These are phyloP conservation scores for Ornithorhynchus anatinus DNA, from an alignment of 2,113 vertebrate genomes.

Conservation along the genomic window DNA sequence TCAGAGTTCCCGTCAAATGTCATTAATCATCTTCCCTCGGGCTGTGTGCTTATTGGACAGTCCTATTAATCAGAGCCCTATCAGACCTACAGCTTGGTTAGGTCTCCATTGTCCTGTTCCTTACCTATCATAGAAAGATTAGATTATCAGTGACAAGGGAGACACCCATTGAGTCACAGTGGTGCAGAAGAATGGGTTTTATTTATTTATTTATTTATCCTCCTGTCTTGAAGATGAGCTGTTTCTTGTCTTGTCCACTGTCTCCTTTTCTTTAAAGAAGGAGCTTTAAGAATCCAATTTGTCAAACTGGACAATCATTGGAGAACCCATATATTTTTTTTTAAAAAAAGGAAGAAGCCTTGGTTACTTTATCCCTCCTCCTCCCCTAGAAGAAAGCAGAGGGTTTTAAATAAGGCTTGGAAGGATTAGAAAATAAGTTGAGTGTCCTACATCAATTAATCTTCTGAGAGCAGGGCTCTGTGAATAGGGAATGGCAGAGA, in stretches of 20 bases:
- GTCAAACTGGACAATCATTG: conserved; percentile 79
- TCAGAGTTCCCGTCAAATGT: conserved; percentile 51
- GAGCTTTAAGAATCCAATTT: conserved; percentile 84
- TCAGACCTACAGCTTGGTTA: conserved; percentile 73
- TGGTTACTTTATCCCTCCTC: conserved; percentile 79
- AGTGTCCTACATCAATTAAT: conserved; percentile 77
- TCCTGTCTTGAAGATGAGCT: conserved; percentile 78
- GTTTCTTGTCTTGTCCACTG: conserved; percentile 81
- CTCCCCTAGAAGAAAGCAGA: conserved; percentile 76
- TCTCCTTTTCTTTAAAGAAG: conserved; percentile 78
- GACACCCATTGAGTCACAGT: conserved; percentile 76
- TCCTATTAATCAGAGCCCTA: conserved; percentile 81
- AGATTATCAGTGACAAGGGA: conserved; percentile 86
- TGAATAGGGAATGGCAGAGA: conserved; percentile 55
- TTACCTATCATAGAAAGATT: conserved; percentile 84
- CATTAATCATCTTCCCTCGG: conserved; percentile 81
- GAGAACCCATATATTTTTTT: conserved; percentile 79
- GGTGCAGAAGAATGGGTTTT: conserved; percentile 67
- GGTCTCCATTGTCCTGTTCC: conserved; percentile 79
- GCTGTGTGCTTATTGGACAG: conserved; percentile 71
- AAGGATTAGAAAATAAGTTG: conserved; percentile 73
- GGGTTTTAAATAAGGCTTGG: conserved; percentile 70
- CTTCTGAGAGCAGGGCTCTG: conserved; percentile 65
- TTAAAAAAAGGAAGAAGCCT: conserved; percentile 43
- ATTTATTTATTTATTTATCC: conserved; percentile 75